These are phyloP conservation scores for Psittacus erithacus DNA, from an alignment of 2,113 vertebrate species.

Conservation along the genomic window DNA sequence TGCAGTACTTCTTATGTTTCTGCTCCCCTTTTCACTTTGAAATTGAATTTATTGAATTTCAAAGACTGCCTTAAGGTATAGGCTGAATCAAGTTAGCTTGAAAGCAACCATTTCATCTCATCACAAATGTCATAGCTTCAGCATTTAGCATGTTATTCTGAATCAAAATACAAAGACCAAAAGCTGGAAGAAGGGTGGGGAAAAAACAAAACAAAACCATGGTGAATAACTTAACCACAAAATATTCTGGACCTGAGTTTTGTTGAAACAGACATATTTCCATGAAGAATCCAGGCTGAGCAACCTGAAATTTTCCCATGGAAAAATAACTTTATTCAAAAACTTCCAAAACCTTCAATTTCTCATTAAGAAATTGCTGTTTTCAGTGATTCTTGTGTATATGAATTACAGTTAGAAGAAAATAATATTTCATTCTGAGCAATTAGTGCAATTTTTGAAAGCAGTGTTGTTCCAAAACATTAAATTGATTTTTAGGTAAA, in stretches of 20 bases:
- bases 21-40: not conserved
- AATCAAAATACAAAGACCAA: not conserved
- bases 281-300: not conserved
- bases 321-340: not conserved
- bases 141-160: not conserved
- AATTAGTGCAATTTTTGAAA: not conserved
- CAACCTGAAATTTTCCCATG: not conserved
- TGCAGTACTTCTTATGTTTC: not conserved
- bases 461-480: not conserved
- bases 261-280: not conserved
- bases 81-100: not conserved
- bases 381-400: not conserved
- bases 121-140: not conserved
- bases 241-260: not conserved
- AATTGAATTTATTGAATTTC: not conserved
- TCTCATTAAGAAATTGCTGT: not conserved
- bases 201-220: not conserved
- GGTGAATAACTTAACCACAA: not conserved
- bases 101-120: not conserved
- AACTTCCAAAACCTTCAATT: fast-evolving
- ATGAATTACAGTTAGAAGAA: not conserved
- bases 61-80: not conserved
- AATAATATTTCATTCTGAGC: not conserved
- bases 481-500: not conserved
- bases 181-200: not conserved